Evolutionary conservation across 2,888 invertebrate genomes (phyloP), one percentile per base, ranked within the genome.

Genomic region (Aethes cnicana): DNA sequence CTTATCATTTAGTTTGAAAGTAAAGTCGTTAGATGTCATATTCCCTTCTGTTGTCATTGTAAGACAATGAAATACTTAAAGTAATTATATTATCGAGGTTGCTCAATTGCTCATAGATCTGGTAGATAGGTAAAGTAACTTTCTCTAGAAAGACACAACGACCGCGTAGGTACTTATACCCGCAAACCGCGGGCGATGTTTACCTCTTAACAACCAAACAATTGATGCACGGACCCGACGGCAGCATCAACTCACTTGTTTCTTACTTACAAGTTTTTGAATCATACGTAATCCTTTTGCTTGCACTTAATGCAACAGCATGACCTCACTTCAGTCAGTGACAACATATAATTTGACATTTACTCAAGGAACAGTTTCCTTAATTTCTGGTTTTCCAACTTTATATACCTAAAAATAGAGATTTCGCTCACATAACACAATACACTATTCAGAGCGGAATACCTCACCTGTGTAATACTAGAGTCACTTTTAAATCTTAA

Each of bases 121-220:
- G n/a, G n/a, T n/a, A n/a, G n/a, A n/a, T n/a, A n/a, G n/a, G 28
- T 36, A 64, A 72, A 44, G 44, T 39, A 46, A 80, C 81, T 81
- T 81, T 81, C 81, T 81, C 81, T 64, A 61, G 44, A 60, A 61
- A 61, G 59, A 61, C 64, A 61, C 64, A 60, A 63, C 60, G 62
- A 63, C 62, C 61, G 60, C 39, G n/a, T n/a, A n/a, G n/a, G 16
- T 39, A 44, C 30, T 39, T 46, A 33, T n/a, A n/a, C n/a, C n/a
- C n/a, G n/a, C 39, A 39, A 52, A 46, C 44, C 52, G 46, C 44
- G 32, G 49, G 60, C 58, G 49, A 61, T 72, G 69, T 73, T 73
- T 77, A 75, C 68, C 61, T 67, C 48, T 48, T n/a, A 43, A 57
- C 66, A 68, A 72, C 72, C 73, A 72, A 74, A 80, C 77, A 80